Evolutionary conservation across 1,140 invertebrate genomes (phyloP).

Genomic region (Drosophila sulfurigaster): DNA sequence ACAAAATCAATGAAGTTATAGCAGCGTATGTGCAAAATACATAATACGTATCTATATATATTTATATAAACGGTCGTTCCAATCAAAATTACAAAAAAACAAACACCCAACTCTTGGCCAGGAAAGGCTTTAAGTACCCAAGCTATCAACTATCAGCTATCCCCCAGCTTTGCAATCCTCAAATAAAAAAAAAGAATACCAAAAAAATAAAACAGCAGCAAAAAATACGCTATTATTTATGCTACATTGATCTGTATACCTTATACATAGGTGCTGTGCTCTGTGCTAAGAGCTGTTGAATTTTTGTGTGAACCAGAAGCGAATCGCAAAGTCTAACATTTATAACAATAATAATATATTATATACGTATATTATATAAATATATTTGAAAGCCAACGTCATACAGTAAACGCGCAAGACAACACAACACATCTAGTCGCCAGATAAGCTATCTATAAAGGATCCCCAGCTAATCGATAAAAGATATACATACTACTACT

Average conservation of each 20-base stretch:
- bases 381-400: conserved; percentile 38
- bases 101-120: conserved; percentile 55
- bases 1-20: conserved; percentile 40
- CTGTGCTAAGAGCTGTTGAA: conserved; percentile 46
- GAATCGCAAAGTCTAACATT: background rate
- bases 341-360: conserved; percentile 4
- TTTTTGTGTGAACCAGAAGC: conserved; percentile 6
- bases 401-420: conserved; percentile 55
- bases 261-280: conserved; percentile 48
- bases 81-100: conserved; percentile 59
- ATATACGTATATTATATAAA: background rate
- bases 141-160: conserved; percentile 53
- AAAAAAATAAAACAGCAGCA: conserved; percentile 39
- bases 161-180: conserved; percentile 56
- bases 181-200: conserved; percentile 45
- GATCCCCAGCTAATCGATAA: conserved; percentile 35
- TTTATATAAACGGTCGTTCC: conserved; percentile 52
- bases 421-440: conserved; percentile 58
- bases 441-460: conserved; percentile 53
- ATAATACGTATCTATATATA: conserved; percentile 40
- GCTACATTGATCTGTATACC: conserved; percentile 46
- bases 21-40: conserved; percentile 53
- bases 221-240: conserved; percentile 48
- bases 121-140: conserved; percentile 67
- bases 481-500: conserved; percentile 18